These are phyloP conservation scores for Panzeria rudis DNA, from an alignment of 2,888 invertebrate genomes.

Conservation along the genomic window DNA sequence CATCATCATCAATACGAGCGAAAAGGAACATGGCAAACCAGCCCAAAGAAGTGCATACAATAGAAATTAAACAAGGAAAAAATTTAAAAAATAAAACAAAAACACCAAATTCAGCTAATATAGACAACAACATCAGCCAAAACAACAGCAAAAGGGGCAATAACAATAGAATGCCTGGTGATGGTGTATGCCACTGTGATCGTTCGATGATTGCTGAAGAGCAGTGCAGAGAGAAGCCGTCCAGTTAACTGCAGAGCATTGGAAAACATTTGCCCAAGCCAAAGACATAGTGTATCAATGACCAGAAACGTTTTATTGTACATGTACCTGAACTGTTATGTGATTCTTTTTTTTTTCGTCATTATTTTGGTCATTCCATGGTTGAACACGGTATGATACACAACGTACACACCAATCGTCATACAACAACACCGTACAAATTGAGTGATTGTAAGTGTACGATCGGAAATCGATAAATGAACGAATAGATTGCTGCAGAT, in stretches of 20 bases:
- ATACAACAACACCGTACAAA: slow-evolving; percentile 68
- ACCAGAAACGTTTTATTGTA: slow-evolving; percentile 58
- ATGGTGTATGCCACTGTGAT: slow-evolving; percentile 46
- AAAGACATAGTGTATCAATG: slow-evolving; percentile 44
- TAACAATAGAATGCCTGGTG: slow-evolving; percentile 42
- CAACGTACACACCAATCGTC: slow-evolving; percentile 18
- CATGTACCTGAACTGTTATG: slow-evolving; percentile 42
- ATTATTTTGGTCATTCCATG: slow-evolving; percentile 54
- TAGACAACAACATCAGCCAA: slow-evolving; percentile 59
- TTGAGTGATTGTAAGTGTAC: slow-evolving; percentile 73
- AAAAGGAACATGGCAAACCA: slow-evolving; percentile 48
- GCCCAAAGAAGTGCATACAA: slow-evolving; percentile 43
- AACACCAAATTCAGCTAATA: slow-evolving; percentile 61
- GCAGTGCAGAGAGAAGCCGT: slow-evolving; percentile 9
- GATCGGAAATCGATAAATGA: slow-evolving; percentile 67
- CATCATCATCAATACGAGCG: slow-evolving; percentile 8
- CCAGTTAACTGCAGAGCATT: slow-evolving; percentile 6
- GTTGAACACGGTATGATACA: slow-evolving; percentile 36
- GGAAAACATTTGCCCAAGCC: neutral
- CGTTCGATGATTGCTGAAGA: slow-evolving; percentile 39
- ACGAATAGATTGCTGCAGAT: slow-evolving; percentile 40
- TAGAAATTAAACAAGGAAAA: slow-evolving; percentile 42
- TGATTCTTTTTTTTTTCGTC: slow-evolving; percentile 1
- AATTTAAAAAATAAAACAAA: neutral
- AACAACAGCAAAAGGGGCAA: slow-evolving; percentile 7